Evolutionary conservation across 2,888 invertebrate species (phyloP).

Genomic region (Exephanes ischioxanthus): DNA sequence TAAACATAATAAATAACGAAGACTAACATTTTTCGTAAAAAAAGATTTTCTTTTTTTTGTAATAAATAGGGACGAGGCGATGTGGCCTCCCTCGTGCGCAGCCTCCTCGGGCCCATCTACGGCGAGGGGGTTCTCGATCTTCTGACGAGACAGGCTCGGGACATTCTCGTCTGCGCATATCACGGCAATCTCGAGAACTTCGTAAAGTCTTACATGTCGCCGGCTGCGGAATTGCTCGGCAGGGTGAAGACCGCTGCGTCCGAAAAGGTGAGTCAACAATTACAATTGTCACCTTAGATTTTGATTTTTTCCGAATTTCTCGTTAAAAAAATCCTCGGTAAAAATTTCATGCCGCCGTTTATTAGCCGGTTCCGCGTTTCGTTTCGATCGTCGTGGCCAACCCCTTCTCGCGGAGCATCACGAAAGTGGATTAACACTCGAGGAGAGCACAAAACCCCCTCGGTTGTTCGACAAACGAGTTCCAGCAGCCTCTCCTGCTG

Average conservation of each 20-base stretch:
- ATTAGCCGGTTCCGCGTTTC: not conserved
- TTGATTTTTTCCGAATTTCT: not conserved
- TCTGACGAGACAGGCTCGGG: conserved; percentile 89
- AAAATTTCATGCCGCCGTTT: not conserved
- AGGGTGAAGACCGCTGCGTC: conserved; percentile 85
- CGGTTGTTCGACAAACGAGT: conserved; percentile 51
- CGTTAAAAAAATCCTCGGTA: not conserved
- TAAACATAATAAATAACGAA: too few relatives aligned
- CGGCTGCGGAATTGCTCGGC: conserved; percentile 87
- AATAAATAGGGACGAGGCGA: conserved; percentile 77
- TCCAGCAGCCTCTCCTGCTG: conserved; percentile 33
- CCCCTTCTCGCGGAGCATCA: conserved; percentile 33
- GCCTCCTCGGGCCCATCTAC: conserved; percentile 88
- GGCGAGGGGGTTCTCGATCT: conserved; percentile 87
- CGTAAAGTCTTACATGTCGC: conserved; percentile 88
- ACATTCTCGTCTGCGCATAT: conserved; percentile 89
- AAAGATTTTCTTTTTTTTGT: not conserved
- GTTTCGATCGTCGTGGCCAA: not conserved
- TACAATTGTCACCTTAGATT: not conserved
- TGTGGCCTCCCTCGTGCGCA: conserved; percentile 86
- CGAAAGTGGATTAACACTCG: conserved; percentile 73
- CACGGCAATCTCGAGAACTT: conserved; percentile 88
- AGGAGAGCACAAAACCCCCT: conserved; percentile 65
- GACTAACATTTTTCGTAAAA: too few relatives aligned
- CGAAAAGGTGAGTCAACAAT: conserved; percentile 78